Evolutionary conservation across 2,113 vertebrate species (phyloP).

Genomic region (Myanophis thanlyinensis): DNA sequence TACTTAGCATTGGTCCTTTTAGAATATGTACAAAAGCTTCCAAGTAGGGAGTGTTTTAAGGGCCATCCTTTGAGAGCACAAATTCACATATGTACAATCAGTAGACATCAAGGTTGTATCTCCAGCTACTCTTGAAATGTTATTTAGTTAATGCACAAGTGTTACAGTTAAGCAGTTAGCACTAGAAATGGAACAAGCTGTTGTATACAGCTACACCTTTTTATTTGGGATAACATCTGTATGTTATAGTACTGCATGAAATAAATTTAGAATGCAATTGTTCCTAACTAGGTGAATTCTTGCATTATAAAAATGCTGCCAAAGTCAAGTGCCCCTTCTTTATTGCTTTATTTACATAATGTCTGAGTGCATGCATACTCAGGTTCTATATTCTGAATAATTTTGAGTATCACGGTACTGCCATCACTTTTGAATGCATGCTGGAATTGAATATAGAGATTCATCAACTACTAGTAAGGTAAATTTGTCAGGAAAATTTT

Average conservation of each 20-base stretch:
- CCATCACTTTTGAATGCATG: background rate
- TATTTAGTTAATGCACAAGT: constrained; percentile 80
- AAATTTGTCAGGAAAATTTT: constrained; percentile 28
- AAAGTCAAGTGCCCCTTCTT: constrained; percentile 50
- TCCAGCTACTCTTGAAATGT: constrained; percentile 75
- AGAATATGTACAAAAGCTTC: constrained; percentile 78
- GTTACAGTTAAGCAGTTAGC: constrained; percentile 68
- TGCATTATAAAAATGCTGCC: constrained; percentile 51
- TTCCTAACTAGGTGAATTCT: constrained; percentile 53
- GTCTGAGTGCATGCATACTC: constrained; percentile 36
- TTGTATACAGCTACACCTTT: constrained; percentile 56
- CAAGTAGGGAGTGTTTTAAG: constrained; percentile 80
- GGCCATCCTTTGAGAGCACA: constrained; percentile 76
- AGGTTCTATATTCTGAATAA: constrained; percentile 47
- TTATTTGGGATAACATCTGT: constrained; percentile 52
- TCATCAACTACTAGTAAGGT: background rate
- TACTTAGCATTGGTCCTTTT: constrained; percentile 78
- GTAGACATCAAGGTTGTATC: constrained; percentile 77
- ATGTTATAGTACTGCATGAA: constrained; percentile 51
- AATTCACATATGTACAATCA: constrained; percentile 77
- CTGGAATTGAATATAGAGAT: background rate
- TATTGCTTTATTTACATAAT: constrained; percentile 47
- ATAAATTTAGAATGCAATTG: constrained; percentile 50
- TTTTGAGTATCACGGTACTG: constrained; percentile 36
- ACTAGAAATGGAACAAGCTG: constrained; percentile 64